These are phyloP conservation scores for Furcula furcula DNA, from an alignment of 2,888 invertebrate species.

Conservation along the genomic window DNA sequence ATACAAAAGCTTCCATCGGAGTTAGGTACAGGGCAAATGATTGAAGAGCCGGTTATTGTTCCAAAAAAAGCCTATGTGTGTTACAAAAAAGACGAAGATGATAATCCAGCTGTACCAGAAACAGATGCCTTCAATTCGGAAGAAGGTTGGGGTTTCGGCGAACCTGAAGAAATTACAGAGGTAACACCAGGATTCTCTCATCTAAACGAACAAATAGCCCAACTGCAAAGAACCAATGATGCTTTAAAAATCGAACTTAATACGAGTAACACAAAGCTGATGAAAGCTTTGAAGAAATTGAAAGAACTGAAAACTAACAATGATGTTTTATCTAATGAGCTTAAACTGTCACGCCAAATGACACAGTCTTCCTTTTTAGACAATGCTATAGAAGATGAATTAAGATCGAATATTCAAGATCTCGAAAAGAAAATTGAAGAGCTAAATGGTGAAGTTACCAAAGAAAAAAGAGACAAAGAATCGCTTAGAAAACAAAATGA, in stretches of 20 bases:
- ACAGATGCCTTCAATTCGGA: conserved; percentile 70
- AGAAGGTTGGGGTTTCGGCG: conserved; percentile 71
- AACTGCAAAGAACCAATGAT: conserved; percentile 81
- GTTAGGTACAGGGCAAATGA: conserved; percentile 21
- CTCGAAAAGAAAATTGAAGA: conserved; percentile 86
- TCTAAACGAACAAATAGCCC: conserved; percentile 81
- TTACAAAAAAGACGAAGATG: conserved; percentile 51
- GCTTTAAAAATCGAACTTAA: conserved; percentile 83
- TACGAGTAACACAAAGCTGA: conserved; percentile 85
- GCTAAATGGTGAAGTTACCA: conserved; percentile 78
- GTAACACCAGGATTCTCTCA: conserved; percentile 72
- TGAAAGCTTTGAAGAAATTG: conserved; percentile 90
- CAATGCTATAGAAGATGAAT: conserved; percentile 89
- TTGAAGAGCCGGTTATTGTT: conserved; percentile 64
- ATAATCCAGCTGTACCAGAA: conserved; percentile 24
- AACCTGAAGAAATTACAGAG: conserved; percentile 50
- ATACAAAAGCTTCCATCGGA: conserved; percentile 33
- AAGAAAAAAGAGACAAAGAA: conserved; percentile 85
- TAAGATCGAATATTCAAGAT: conserved; percentile 84
- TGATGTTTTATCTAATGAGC: conserved; percentile 81
- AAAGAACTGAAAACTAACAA: conserved; percentile 90
- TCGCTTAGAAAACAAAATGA: conserved; percentile 86
- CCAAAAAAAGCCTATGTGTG: conserved; percentile 81
- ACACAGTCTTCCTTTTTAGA: conserved; percentile 85
- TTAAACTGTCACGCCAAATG: conserved; percentile 75